phyloP scores from a whole-genome alignment of 2,888 invertebrate species.

The Coelinius sp. region DNA sequence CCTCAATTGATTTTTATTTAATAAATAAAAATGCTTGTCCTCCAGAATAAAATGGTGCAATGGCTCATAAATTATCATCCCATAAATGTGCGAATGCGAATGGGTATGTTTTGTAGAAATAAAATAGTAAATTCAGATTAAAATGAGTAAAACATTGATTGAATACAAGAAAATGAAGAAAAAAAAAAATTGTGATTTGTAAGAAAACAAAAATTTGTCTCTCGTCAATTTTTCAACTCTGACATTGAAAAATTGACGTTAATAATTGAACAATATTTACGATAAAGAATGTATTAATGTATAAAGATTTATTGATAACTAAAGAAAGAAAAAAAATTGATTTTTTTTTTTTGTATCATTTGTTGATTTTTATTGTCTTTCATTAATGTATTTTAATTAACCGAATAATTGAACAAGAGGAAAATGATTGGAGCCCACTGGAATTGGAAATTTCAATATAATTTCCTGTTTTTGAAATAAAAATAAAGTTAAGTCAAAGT shows the following conservation, averaged over 20 bases:
- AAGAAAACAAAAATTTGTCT: conserved; percentile 31
- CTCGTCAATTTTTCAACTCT: conserved; percentile 63
- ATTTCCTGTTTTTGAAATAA: conserved; percentile 29
- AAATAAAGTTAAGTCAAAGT: conserved; percentile 29
- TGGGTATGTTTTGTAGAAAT: conserved; percentile 7
- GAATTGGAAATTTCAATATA: neutral
- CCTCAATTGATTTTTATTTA: neutral
- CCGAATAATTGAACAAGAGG: conserved; percentile 48
- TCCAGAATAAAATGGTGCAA: neutral
- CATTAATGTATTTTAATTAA: conserved; percentile 68
- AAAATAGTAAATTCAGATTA: conserved; percentile 4
- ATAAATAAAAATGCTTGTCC: conserved; percentile 4
- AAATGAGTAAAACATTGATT: neutral
- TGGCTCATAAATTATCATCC: conserved; percentile 3
- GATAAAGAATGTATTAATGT: conserved; percentile 48
- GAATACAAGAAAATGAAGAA: conserved; percentile 1
- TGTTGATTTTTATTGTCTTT: conserved; percentile 69
- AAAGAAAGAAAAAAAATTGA: neutral
- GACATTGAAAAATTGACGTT: conserved; percentile 51
- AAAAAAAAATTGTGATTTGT: conserved; percentile 35
- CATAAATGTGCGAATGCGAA: conserved; percentile 20
- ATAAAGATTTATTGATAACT: conserved; percentile 40
- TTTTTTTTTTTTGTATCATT: conserved; percentile 67
- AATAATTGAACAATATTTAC: conserved; percentile 33
- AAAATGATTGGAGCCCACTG: conserved; percentile 28